Base-by-base conservation (phyloP, 2,113 vertebrate species). In the Psittacus erithacus region DNA sequence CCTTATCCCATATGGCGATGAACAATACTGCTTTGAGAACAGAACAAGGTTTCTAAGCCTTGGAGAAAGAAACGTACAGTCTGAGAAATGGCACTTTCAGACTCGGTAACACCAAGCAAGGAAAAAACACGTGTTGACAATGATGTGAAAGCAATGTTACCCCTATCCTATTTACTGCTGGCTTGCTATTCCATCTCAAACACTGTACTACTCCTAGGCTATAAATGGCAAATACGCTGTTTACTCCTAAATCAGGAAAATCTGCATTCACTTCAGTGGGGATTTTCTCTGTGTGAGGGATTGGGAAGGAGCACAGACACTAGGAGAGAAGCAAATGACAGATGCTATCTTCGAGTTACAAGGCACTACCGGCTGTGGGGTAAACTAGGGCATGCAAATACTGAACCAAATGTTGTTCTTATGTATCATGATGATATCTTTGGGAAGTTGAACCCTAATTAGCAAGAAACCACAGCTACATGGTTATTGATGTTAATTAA, bases 1-100 rank as follows among this genome's bases (percentile, higher is more conserved):
- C 88, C 80, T 95, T 95, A 95, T 69, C 63, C 91, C 95, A 89
- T 95, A 95, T 31, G 70, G 80, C 7, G 10, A 93, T 53, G 88
- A 90, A 89, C 74, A 85, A 89, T 70, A 62, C 57, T 53, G 65
- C 88, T 91, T 41, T 0, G 49, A 95, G 74, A 84, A 71, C 81
- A 94, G 80, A 84, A 76, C 49, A 79, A 89, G 70, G 83, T 91
- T 96, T 94, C 86, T 52, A 62, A 75, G 62, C 77, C 91, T 90
- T 35, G 17, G 68, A 90, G 69, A 94, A 95, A 90, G 55, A 93
- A 88, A 88, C n/a, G 31, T 3, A 13, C 73, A 86, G 65, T 20
- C 86, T 88, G 73, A 94, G 60, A 90, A 94, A 92, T 16, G 60
- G 39, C 35, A 86, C 60, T 91, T 47, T 10, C n/a, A 88, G 90